phyloP scores from a whole-genome alignment of 2,888 invertebrate genomes.

The Oxycera nigricornis region DNA sequence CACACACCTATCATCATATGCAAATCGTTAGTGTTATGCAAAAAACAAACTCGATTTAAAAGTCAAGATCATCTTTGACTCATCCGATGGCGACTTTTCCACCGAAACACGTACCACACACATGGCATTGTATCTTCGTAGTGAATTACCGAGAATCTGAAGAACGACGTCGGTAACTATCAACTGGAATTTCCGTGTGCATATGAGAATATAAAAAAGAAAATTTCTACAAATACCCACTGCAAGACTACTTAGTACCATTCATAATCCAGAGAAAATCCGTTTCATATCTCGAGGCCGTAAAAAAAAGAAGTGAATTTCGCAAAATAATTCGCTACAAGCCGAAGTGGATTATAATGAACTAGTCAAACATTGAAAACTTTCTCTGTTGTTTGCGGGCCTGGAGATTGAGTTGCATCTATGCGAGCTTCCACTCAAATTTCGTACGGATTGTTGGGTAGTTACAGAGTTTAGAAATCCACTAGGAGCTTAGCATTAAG shows the following conservation, averaged over 20 bases:
- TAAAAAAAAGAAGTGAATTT: background rate
- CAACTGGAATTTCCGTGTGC: slow-evolving; percentile 30
- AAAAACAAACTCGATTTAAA: slow-evolving; percentile 24
- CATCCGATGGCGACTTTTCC: background rate
- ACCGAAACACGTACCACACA: background rate
- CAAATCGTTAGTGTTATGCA: background rate
- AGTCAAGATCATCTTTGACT: slow-evolving; percentile 39
- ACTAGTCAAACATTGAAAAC: slow-evolving; percentile 19
- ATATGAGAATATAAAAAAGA: slow-evolving; percentile 9
- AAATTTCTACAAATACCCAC: slow-evolving; percentile 27
- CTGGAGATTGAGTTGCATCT: no score
- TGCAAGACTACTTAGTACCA: background rate
- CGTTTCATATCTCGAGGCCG: slow-evolving; percentile 24
- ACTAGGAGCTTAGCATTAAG: no score
- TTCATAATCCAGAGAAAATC: slow-evolving; percentile 3
- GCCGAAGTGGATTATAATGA: background rate
- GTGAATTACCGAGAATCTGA: background rate
- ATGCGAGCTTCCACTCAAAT: no score
- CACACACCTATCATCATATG: background rate
- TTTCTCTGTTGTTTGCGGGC: slow-evolving; percentile 10
- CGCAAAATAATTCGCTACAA: background rate
- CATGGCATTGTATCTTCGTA: background rate
- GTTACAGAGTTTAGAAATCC: no score
- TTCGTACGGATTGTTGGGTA: no score
- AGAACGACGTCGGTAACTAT: background rate